A percentile compares a stretch with the other conserved stretches of the same genome.
phyloP scores from a whole-genome alignment of 2,797 vertebrate genomes.

The Cottoperca gobio region DNA sequence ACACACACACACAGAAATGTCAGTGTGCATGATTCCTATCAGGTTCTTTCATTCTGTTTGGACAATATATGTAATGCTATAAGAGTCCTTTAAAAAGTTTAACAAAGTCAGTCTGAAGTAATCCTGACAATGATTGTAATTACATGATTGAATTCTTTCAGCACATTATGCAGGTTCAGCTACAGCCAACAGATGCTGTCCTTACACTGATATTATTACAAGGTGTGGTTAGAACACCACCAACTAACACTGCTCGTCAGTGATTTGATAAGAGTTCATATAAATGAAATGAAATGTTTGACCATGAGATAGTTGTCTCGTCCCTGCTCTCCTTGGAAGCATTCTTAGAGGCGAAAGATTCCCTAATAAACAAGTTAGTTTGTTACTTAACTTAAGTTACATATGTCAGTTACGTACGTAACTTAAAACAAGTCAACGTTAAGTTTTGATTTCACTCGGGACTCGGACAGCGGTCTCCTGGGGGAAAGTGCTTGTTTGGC shows the following conservation, averaged over 20 bases:
- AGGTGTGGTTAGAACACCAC: background rate
- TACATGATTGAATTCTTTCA: too few relatives aligned
- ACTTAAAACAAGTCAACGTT: too few relatives aligned
- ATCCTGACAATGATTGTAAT: too few relatives aligned
- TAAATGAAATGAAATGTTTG: background rate
- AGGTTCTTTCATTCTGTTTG: slow-evolving; percentile 1
- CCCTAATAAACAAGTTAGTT: too few relatives aligned
- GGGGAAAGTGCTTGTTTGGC: too few relatives aligned
- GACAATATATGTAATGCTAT: background rate
- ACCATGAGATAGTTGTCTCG: slow-evolving; percentile 6
- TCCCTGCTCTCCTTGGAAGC: slow-evolving; percentile 25
- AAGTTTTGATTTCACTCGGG: too few relatives aligned
- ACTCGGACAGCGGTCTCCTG: too few relatives aligned
- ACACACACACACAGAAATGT: slow-evolving; percentile 2
- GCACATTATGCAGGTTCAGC: background rate
- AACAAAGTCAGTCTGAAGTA: background rate
- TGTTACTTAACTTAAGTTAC: too few relatives aligned
- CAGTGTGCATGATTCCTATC: slow-evolving; percentile 25
- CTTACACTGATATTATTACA: background rate
- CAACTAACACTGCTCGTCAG: background rate
- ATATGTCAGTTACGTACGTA: too few relatives aligned
- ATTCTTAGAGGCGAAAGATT: slow-evolving; percentile 54
- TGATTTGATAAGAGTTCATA: background rate
- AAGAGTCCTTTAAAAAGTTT: background rate
- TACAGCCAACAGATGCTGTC: background rate